phyloP scores from a whole-genome alignment of 1,140 invertebrate genomes.

The Ceratoteleas bidentatus region DNA sequence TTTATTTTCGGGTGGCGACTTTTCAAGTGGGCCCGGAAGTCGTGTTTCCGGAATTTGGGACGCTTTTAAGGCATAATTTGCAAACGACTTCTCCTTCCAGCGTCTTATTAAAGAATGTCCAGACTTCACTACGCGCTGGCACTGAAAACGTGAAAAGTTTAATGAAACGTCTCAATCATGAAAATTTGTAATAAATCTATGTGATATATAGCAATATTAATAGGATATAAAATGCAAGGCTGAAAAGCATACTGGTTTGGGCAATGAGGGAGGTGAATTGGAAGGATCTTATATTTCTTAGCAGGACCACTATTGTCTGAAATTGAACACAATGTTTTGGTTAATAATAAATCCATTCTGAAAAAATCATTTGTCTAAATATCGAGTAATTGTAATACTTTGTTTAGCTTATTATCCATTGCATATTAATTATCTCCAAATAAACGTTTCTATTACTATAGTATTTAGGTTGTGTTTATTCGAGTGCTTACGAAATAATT shows the following conservation, averaged over 20 bases:
- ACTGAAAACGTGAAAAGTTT: not conserved
- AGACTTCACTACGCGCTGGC: not conserved
- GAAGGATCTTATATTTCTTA: too few relatives aligned
- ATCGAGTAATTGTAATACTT: too few relatives aligned
- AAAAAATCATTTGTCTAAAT: too few relatives aligned
- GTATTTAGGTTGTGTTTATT: too few relatives aligned
- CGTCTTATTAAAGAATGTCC: not conserved
- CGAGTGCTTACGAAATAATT: too few relatives aligned
- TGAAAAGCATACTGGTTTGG: constrained; percentile 1
- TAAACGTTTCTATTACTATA: too few relatives aligned
- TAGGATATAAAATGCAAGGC: not conserved
- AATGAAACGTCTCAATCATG: not conserved
- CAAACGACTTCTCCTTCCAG: not conserved
- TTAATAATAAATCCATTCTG: too few relatives aligned
- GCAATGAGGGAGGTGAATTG: not conserved
- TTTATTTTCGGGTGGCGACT: not conserved
- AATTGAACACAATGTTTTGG: too few relatives aligned
- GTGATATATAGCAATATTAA: too few relatives aligned
- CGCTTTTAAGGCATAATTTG: not conserved
- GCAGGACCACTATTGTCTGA: not conserved
- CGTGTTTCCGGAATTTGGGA: not conserved
- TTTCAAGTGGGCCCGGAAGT: not conserved
- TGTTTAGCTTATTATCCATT: too few relatives aligned
- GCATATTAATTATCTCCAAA: too few relatives aligned
- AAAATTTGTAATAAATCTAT: not conserved